Evolutionary conservation across 2,113 vertebrate species (phyloP), one percentile per base, ranked within the genome.

Genomic region (Microtus montanus): DNA sequence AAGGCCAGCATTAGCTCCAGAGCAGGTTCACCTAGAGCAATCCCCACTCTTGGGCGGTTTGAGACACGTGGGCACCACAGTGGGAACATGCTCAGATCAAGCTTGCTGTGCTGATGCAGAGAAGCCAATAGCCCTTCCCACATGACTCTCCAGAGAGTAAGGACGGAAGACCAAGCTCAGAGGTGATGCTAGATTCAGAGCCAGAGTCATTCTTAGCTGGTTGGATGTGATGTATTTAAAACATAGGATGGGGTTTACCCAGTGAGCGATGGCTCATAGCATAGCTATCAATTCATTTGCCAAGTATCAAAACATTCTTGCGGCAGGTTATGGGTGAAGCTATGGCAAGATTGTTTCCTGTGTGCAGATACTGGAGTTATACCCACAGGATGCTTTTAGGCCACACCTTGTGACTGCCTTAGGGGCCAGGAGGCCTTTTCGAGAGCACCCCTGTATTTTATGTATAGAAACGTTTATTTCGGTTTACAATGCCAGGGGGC

Each of bases 381-480:
- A 41, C 54, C 0, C n/a, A 83, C 38, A 58, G 52, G 35, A 58
- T n/a, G 61, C 15, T 89, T 47, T 80, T 66, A 88, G 41, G 5
- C 70, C 47, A 20, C 20, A 28, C 12, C 58, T n/a, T 14, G 13
- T 63, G 80, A 63, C 80, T 41, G 14, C 58, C 8, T 33, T 5
- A 0, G 4, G 49, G 9, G 17, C 30, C 66, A 79, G 38, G 33
- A 35, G 0, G 20, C 11, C 58, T 20, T 8, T 15, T 33, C 1
- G 17, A 47, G 17, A 19, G 38, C 3, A 87, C 10, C 26, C 63
- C 13, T 41, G 4, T 49, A 6, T 79, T 75, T 78, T 19, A 20
- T 0, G 4, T 15, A 24, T 30, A 49, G 28, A 2, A 1, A 1
- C n/a, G 24, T 64, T 75, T 7, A n/a, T 24, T 12, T 10, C 41